phyloP scores from a whole-genome alignment of 2,888 invertebrate species.

The Lithophane semibrunnea region DNA sequence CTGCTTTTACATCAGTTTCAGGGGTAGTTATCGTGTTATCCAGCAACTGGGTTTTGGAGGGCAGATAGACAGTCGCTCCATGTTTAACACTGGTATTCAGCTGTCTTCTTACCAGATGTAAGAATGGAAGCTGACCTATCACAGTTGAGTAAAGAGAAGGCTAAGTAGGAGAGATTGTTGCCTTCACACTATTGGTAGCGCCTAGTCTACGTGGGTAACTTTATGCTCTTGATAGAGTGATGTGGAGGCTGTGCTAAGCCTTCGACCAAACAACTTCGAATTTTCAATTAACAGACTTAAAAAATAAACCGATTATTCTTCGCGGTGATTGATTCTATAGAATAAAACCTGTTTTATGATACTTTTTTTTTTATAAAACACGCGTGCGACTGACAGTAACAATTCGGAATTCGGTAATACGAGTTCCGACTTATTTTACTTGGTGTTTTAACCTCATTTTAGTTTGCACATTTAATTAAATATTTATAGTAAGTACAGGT shows the following conservation, averaged over 20 bases:
- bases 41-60: neutral
- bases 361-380: constrained; percentile 38
- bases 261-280: constrained; percentile 21
- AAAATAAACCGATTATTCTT: constrained; percentile 56
- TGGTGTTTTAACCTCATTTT: constrained; percentile 49
- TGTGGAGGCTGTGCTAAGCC: constrained; percentile 1
- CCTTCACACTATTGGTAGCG: neutral
- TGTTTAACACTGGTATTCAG: neutral
- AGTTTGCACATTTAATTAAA: constrained; percentile 41
- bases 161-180: neutral
- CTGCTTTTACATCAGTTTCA: neutral
- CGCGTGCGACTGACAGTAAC: constrained; percentile 9
- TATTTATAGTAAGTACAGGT: constrained; percentile 23
- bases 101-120: neutral
- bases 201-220: constrained; percentile 7
- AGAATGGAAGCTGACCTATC: neutral
- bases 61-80: no score
- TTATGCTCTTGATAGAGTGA: constrained; percentile 30
- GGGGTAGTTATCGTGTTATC: no score
- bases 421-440: constrained; percentile 15
- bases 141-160: neutral
- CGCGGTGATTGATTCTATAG: constrained; percentile 19
- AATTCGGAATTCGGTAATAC: constrained; percentile 34
- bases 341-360: constrained; percentile 53
- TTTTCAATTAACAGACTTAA: constrained; percentile 46